Evolutionary conservation across 1,140 invertebrate species (phyloP).

Genomic region (Hesperophylax magnus): DNA sequence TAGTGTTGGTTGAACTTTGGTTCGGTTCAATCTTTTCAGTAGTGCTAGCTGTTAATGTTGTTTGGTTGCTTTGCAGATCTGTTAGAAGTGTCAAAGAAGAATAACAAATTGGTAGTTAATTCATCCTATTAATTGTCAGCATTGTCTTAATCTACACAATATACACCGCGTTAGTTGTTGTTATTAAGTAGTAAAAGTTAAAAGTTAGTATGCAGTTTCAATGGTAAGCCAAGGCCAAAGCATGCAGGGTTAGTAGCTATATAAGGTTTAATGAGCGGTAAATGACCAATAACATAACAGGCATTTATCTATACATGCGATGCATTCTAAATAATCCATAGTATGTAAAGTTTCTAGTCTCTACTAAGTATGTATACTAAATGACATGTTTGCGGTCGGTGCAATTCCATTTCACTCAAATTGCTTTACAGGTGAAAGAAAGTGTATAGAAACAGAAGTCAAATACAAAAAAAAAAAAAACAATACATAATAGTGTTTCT

Average conservation of each 20-base stretch:
- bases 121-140: constrained; percentile 28
- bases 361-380: not conserved
- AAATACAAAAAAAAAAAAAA: constrained; percentile 20
- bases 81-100: constrained; percentile 57
- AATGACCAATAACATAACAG: constrained; percentile 30
- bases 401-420: constrained; percentile 24
- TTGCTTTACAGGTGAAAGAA: constrained; percentile 26
- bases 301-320: constrained; percentile 40
- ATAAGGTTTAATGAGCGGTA: too few species aligned
- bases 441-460: not conserved
- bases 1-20: not conserved
- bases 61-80: constrained; percentile 57
- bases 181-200: constrained; percentile 11
- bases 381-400: constrained; percentile 40
- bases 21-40: constrained; percentile 33
- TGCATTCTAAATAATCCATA: not conserved
- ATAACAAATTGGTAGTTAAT: constrained; percentile 55
- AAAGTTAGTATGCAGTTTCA: not conserved
- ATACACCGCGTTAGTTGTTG: constrained; percentile 15
- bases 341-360: not conserved
- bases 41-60: constrained; percentile 49
- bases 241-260: constrained; percentile 39
- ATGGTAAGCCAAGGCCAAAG: constrained; percentile 14
- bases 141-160: constrained; percentile 33
- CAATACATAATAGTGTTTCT: constrained; percentile 16